phyloP scores from a whole-genome alignment of 2,888 invertebrate genomes.

The Andrena minutula region DNA sequence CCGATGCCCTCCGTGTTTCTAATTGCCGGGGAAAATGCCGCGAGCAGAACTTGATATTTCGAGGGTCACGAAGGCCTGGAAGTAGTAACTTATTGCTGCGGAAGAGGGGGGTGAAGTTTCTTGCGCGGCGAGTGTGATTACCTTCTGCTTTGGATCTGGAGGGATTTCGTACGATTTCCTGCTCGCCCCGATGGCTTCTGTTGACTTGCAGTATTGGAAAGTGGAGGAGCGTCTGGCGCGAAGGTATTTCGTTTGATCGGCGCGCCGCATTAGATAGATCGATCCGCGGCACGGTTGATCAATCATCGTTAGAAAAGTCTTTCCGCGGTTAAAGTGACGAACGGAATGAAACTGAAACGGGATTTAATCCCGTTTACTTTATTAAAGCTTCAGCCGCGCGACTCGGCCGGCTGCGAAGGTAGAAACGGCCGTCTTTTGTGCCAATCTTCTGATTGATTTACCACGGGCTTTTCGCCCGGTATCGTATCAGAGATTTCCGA shows the following conservation, averaged over 20 bases:
- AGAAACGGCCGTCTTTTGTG: constrained; percentile 45
- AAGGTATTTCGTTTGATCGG: neutral
- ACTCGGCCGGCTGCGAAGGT: neutral
- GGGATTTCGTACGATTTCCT: too few relatives aligned
- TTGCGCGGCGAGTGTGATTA: too few relatives aligned
- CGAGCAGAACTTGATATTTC: neutral
- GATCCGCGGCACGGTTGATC: constrained; percentile 14
- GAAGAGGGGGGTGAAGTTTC: too few relatives aligned
- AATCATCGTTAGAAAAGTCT: constrained; percentile 42
- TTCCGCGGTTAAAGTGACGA: neutral
- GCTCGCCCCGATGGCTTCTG: too few relatives aligned
- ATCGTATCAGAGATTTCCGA: constrained; percentile 55
- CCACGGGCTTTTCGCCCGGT: constrained; percentile 12
- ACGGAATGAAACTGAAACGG: constrained; percentile 18
- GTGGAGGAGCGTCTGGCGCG: neutral
- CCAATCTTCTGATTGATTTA: constrained; percentile 48
- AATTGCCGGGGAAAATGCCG: constrained; percentile 17
- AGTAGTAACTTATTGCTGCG: too few relatives aligned
- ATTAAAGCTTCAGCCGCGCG: constrained; percentile 35
- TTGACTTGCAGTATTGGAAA: too few relatives aligned
- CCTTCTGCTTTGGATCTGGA: too few relatives aligned
- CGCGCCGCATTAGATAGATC: neutral
- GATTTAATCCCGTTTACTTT: constrained; percentile 53
- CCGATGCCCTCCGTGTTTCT: constrained; percentile 13
- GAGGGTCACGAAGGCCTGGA: neutral